These are phyloP conservation scores for Pectinophora gossypiella DNA, from an alignment of 1,140 invertebrate genomes.

Conservation along the genomic window DNA sequence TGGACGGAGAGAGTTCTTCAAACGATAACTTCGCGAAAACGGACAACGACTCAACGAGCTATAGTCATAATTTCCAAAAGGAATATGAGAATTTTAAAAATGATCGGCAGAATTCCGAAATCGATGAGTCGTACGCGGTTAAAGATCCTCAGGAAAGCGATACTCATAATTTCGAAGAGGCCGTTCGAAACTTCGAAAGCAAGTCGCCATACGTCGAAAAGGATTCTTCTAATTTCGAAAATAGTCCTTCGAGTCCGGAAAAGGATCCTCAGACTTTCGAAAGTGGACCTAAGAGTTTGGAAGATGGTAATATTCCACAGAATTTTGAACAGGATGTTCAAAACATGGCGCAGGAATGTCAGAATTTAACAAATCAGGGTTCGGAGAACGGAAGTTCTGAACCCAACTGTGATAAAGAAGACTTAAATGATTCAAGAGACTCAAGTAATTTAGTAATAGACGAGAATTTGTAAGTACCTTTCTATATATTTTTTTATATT, in stretches of 20 bases:
- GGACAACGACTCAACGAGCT: too few relatives aligned
- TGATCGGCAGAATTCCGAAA: neutral
- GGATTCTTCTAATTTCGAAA: too few relatives aligned
- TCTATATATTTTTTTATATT: neutral
- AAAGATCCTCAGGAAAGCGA: conserved; percentile 12
- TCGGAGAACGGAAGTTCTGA: neutral
- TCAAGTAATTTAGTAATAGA: conserved; percentile 33
- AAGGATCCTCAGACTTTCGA: too few relatives aligned
- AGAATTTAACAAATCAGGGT: too few relatives aligned
- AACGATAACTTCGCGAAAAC: too few relatives aligned
- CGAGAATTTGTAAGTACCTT: conserved; percentile 18
- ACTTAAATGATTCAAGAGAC: conserved; percentile 29
- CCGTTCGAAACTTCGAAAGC: neutral
- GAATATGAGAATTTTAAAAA: neutral
- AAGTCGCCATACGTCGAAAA: too few relatives aligned
- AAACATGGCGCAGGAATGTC: too few relatives aligned
- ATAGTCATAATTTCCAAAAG: neutral
- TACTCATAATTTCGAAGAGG: neutral
- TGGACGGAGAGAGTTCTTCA: too few relatives aligned
- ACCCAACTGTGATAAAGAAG: conserved; percentile 17
- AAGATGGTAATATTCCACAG: too few relatives aligned
- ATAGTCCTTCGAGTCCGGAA: too few relatives aligned
- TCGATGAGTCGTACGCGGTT: neutral
- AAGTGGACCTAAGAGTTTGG: too few relatives aligned
- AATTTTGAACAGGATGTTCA: too few relatives aligned